These are phyloP conservation scores for Montifringilla adamsi DNA, from an alignment of 2,113 vertebrate genomes.

Conservation along the genomic window DNA sequence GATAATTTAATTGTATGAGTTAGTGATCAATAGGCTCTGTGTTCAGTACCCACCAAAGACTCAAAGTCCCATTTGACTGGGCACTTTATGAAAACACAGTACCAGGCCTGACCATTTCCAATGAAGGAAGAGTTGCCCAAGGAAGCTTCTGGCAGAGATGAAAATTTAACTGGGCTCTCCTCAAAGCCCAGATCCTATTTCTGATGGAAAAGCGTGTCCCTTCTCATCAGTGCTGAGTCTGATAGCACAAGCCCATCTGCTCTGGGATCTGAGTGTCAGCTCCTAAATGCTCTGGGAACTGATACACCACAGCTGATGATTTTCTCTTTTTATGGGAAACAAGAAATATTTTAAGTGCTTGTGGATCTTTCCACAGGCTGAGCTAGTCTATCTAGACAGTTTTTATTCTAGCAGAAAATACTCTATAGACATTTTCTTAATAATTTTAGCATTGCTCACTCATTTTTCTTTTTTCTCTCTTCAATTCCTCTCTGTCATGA, in stretches of 20 bases:
- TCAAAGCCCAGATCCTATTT: not conserved
- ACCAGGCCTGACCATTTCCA: not conserved
- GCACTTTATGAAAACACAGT: not conserved
- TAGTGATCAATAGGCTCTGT: not conserved
- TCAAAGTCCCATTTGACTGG: not conserved
- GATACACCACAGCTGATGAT: not conserved
- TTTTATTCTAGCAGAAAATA: constrained; percentile 39
- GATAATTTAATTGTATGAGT: not conserved
- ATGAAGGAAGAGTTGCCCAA: not conserved
- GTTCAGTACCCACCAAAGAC: not conserved
- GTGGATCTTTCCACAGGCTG: not conserved
- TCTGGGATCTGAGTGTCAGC: not conserved
- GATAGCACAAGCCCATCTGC: not conserved
- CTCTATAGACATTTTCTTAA: constrained; percentile 31
- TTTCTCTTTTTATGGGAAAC: constrained; percentile 6
- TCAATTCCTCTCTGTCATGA: constrained; percentile 19
- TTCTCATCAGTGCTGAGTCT: not conserved
- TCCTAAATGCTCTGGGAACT: not conserved
- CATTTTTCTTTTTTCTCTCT: constrained; percentile 38
- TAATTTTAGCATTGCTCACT: constrained; percentile 38
- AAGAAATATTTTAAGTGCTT: not conserved
- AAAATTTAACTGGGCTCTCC: not conserved
- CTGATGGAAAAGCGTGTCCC: not conserved
- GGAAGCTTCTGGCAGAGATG: not conserved
- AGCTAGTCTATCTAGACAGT: not conserved